Evolutionary conservation across 2,888 invertebrate genomes (phyloP).

Genomic region (Ennomos erosarius): DNA sequence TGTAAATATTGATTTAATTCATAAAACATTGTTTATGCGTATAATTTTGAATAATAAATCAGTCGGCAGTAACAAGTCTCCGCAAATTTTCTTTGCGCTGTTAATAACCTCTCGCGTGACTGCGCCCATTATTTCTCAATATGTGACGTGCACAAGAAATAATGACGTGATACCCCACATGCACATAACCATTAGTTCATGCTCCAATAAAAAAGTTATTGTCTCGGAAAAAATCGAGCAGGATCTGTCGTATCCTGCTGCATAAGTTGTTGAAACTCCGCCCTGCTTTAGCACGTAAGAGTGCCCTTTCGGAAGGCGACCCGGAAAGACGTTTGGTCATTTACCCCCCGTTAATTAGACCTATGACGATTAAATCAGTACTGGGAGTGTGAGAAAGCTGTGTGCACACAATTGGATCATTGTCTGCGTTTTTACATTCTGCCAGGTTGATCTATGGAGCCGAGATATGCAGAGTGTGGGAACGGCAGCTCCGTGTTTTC

Average conservation of each 20-base stretch:
- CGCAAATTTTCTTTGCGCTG: conserved; percentile 38
- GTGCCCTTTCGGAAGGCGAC: conserved; percentile 41
- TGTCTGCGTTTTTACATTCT: conserved; percentile 81
- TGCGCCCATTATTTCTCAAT: conserved; percentile 62
- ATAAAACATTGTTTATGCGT: too few relatives aligned
- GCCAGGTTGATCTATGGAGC: conserved; percentile 81
- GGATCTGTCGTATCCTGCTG: conserved; percentile 63
- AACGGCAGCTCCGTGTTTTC: conserved; percentile 71
- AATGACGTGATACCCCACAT: conserved; percentile 63
- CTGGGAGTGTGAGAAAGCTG: conserved; percentile 80
- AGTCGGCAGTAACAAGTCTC: not conserved
- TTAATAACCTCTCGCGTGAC: conserved; percentile 58
- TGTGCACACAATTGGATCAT: conserved; percentile 83
- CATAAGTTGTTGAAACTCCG: conserved; percentile 46
- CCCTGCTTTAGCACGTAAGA: conserved; percentile 26
- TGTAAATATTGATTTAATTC: too few relatives aligned
- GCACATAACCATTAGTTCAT: conserved; percentile 68
- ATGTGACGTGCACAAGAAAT: conserved; percentile 71
- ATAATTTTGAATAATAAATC: too few relatives aligned
- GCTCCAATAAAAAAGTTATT: conserved; percentile 60
- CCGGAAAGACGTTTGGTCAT: conserved; percentile 75
- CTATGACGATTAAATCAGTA: conserved; percentile 74
- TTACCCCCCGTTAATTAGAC: conserved; percentile 80
- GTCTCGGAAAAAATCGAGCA: conserved; percentile 49
- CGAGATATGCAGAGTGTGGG: conserved; percentile 85